phyloP scores from a whole-genome alignment of 2,797 vertebrate species.

The Euthynnus affinis region DNA sequence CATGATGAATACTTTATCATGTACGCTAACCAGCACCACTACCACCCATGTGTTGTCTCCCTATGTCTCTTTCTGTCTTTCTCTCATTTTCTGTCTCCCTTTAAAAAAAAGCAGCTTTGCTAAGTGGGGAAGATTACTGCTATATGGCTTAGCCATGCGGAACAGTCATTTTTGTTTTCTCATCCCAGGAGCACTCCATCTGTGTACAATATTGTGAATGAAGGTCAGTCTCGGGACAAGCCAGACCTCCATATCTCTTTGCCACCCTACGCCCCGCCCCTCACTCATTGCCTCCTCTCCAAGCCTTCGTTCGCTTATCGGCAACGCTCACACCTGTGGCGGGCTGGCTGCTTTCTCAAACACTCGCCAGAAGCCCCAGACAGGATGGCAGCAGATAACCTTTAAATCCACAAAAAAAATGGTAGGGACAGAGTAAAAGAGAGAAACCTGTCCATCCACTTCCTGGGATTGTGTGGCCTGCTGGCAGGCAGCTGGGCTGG shows the following conservation, averaged over 20 bases:
- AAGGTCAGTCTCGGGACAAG: conserved; percentile 59
- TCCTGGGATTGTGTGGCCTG: conserved; percentile 49
- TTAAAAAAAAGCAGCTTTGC: conserved; percentile 12
- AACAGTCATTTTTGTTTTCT: conserved; percentile 51
- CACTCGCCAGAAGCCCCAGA: conserved; percentile 74
- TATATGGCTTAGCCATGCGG: conserved; percentile 39
- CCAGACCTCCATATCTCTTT: conserved; percentile 65
- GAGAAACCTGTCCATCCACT: conserved; percentile 58
- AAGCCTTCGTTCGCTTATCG: conserved; percentile 73
- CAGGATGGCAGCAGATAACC: conserved; percentile 84
- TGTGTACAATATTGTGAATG: conserved; percentile 58
- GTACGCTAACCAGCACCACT: not conserved
- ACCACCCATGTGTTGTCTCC: conserved; percentile 14
- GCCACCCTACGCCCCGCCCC: conserved; percentile 40
- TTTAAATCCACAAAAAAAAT: conserved; percentile 78
- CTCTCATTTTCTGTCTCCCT: conserved; percentile 3
- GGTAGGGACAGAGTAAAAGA: conserved; percentile 33
- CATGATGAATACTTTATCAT: conserved; percentile 65
- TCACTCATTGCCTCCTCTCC: conserved; percentile 36
- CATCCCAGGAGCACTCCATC: conserved; percentile 36
- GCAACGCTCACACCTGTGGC: conserved; percentile 80
- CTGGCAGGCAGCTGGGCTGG: conserved; percentile 68
- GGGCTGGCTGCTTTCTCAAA: conserved; percentile 58
- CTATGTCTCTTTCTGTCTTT: conserved; percentile 3
- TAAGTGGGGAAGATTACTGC: conserved; percentile 44